Percentiles rank a stretch among this genome's conserved stretches.
Evolutionary conservation across 2,113 vertebrate species (phyloP).

Genomic region (Tachysurus fulvidraco): DNA sequence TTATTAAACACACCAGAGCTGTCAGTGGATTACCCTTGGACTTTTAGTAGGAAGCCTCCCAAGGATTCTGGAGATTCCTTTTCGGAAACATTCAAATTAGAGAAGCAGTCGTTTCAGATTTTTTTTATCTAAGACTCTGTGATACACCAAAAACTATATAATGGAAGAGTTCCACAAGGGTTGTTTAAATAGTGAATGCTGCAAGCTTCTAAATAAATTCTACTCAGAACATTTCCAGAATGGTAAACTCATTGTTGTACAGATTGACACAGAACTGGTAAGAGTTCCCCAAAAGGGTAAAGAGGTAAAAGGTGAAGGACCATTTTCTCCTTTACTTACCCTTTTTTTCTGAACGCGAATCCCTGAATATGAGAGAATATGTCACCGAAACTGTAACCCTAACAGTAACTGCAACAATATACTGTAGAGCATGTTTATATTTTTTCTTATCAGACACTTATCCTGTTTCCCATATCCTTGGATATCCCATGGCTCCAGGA

Average conservation of each 20-base stretch:
- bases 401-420: background rate
- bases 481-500: conserved; percentile 7
- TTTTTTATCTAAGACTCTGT: background rate
- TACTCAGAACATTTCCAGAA: background rate
- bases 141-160: background rate
- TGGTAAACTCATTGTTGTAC: background rate
- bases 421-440: background rate
- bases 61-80: background rate
- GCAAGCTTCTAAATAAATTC: background rate
- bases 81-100: background rate
- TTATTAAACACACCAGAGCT: background rate
- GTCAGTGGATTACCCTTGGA: background rate
- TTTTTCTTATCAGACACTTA: background rate
- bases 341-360: background rate
- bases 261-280: background rate
- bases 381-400: background rate
- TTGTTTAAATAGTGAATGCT: background rate
- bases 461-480: background rate
- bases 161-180: background rate
- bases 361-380: background rate
- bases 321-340: background rate
- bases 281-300: no score
- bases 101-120: background rate
- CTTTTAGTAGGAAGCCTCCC: background rate
- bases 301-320: background rate